Conservation (phyloP, 2,888 invertebrate genomes). For the Drosophila falleni region DNA sequence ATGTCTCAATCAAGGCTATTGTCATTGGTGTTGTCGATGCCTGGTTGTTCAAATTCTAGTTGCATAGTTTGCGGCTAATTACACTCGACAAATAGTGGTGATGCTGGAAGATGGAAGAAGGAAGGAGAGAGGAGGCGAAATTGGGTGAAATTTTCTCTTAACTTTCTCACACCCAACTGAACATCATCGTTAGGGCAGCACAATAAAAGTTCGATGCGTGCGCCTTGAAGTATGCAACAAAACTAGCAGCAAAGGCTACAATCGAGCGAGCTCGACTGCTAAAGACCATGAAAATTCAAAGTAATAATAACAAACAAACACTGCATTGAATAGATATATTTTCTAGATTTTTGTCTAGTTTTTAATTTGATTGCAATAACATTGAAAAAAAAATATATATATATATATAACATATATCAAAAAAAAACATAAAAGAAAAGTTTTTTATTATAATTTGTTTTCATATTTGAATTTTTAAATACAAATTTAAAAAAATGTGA, state of each 20-base stretch:
- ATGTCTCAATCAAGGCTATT: conserved; percentile 49
- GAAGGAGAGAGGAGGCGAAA: not conserved
- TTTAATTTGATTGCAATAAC: too few species aligned
- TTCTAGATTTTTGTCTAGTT: too few species aligned
- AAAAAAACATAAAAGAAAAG: too few species aligned
- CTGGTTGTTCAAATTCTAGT: conserved; percentile 50
- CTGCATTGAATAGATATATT: too few species aligned
- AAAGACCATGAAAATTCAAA: not conserved
- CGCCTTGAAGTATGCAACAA: conserved; percentile 16
- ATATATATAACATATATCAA: too few species aligned
- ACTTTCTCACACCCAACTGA: conserved; percentile 21
- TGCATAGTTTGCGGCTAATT: conserved; percentile 74
- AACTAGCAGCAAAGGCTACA: not conserved
- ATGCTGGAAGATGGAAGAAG: not conserved
- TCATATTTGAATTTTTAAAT: too few species aligned
- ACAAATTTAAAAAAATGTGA: too few species aligned
- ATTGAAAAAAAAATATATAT: too few species aligned
- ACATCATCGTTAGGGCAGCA: conserved; percentile 26
- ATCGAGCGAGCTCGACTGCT: not conserved
- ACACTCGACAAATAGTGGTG: conserved; percentile 48
- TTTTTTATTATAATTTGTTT: too few species aligned
- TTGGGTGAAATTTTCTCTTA: not conserved
- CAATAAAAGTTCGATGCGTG: conserved; percentile 41
- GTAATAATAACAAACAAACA: too few species aligned
- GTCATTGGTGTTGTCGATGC: conserved; percentile 37